Evolutionary conservation across 2,888 invertebrate genomes (phyloP).

Genomic region (Tuberolachnus salignus): DNA sequence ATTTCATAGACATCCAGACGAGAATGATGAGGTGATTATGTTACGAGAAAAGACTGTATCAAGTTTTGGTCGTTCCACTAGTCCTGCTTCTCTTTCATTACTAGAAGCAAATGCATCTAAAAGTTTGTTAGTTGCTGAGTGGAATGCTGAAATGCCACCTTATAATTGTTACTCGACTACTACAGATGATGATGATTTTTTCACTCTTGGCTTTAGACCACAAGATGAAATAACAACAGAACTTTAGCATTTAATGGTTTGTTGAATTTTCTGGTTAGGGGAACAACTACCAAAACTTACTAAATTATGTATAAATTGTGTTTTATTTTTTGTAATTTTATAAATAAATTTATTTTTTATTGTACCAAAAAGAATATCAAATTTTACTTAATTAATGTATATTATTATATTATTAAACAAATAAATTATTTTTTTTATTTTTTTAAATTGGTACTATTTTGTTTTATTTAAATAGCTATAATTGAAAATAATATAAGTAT

Average conservation of each 20-base stretch:
- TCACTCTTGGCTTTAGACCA: conserved; percentile 81
- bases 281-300: conserved; percentile 20
- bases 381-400: conserved; percentile 21
- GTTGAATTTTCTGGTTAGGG: conserved; percentile 16
- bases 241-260: conserved; percentile 65
- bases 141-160: conserved; percentile 63
- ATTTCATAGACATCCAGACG: conserved; percentile 35
- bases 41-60: conserved; percentile 47
- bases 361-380: conserved; percentile 48
- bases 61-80: conserved; percentile 53
- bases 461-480: neutral
- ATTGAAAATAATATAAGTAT: too few species aligned
- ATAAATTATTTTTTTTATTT: conserved; percentile 48
- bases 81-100: conserved; percentile 50
- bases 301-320: conserved; percentile 36
- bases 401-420: conserved; percentile 40
- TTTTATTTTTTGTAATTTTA: conserved; percentile 12
- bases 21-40: conserved; percentile 53
- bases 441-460: conserved; percentile 22
- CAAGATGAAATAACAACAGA: conserved; percentile 89
- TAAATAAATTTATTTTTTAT: conserved; percentile 39
- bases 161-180: conserved; percentile 59
- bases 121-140: conserved; percentile 56
- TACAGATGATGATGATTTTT: conserved; percentile 76
- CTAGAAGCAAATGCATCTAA: conserved; percentile 49